Evolutionary conservation across 1,140 invertebrate genomes (phyloP), one percentile per base, ranked within the genome.

Genomic region (Grapholita molesta): DNA sequence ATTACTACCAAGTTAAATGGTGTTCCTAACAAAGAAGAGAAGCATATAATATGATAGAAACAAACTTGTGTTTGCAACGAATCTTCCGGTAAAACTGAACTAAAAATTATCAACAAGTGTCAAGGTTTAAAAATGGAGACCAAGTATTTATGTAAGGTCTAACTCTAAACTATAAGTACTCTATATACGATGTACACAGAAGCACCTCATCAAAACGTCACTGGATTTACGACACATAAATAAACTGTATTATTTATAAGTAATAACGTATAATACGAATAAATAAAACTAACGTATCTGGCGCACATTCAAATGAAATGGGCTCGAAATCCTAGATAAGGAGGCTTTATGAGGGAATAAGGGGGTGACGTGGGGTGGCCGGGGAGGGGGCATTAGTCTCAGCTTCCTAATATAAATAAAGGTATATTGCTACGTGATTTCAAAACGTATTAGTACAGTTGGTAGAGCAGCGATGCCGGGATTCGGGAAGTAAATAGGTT

Each of bases 241-340:
- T 61, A 61, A 61, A 61, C 55, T 61, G 55, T 61, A 61, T 48
- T 48, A 48, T 61, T 61, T 61, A 61, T 28, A 61, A 61, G 55
- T 61, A 32, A 61, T 61, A 61, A 61, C n/a, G 25, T 61, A 61
- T 28, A 30, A 61, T 61, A 61, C 55, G 55, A 30, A 75, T 71
- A 72, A 75, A 70, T 75, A 76, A 76, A 73, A 79, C 71, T 71
- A 68, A 79, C 69, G 70, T 78, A 80, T 71, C 68, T 76, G 72
- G 70, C 71, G 70, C 77, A 78, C 79, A 86, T 84, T 85, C 82
- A 86, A 85, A 82, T 80, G 84, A 80, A 86, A 86, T 86, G 84
- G 83, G 78, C 76, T 79, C 74, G 82, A 86, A 86, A 86, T 85
- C 75, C 77, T 73, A 85, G 82, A 86, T 85, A 85, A 86, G 76